Base-by-base conservation (phyloP, 2,797 vertebrate genomes). In the Cyprinella venusta region DNA sequence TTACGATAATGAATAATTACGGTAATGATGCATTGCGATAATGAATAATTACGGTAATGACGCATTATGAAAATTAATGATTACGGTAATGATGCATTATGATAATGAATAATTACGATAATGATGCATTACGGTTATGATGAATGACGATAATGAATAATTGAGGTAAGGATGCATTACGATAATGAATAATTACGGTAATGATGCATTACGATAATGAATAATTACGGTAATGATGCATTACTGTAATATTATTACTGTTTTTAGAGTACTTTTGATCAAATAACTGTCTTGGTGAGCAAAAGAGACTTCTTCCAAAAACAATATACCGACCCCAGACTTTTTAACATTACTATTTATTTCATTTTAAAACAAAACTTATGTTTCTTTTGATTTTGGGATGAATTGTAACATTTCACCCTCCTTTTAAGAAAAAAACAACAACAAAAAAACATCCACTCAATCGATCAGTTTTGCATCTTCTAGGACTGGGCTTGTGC, bases 401-500 rank as follows among this genome's bases (percentile, higher is more conserved):
- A 6, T 54, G 48, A 36, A 33, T 13, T 61, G 24, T 61, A 13
- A 54, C 10, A 50, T 36, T 74, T 15, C 3, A n/a, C 30, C 18
- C 19, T 52, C 26, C 45, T 21, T 12, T 52, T 18, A 19, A 33
- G 5, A 19, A 18, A 69, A 16, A 18, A n/a, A n/a, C n/a, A n/a
- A 69, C 8, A 4, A 21, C 12, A 4, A 1, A 9, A 10, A 26
- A 75, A 75, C 71, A 75, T 19, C 10, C 30, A 13, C 19, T 76
- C 54, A 42, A 26, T 61, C 15, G 8, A 61, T 61, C 36, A 19
- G 15, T 61, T 56, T n/a, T n/a, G 42, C 76, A 79, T 78, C 13
- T 65, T 67, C 76, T 79, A 13, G 59, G 76, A 65, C 42, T 79
- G 76, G 76, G 59, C 26, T 71, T 45, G 59, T 61, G 74, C 64